phyloP scores from a whole-genome alignment of 2,113 vertebrate species.

The Heterocephalus glaber region DNA sequence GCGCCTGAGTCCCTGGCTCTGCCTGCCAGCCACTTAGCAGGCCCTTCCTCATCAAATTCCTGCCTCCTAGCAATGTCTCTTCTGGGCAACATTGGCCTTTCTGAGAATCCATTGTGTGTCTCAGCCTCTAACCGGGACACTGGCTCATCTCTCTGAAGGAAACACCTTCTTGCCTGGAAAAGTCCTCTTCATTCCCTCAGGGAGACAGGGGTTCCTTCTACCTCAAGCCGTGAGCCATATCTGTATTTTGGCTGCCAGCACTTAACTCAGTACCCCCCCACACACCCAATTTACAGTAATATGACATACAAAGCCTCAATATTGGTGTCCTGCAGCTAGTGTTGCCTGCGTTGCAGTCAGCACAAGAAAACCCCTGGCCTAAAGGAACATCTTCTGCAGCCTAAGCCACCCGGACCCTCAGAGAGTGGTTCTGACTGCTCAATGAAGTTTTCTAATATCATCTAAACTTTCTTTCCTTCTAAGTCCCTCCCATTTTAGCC shows the following conservation, averaged over 20 bases:
- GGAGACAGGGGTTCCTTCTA: not conserved
- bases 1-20: fast-evolving
- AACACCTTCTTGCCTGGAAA: not conserved
- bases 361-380: not conserved
- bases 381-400: fast-evolving
- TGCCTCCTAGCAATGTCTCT: not conserved
- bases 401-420: too few relatives aligned
- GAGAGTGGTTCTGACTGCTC: not conserved
- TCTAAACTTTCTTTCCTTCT: not conserved
- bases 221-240: too few relatives aligned
- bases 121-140: not conserved
- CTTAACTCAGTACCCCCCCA: not conserved
- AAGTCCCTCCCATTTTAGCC: not conserved
- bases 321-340: fast-evolving
- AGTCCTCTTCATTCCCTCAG: not conserved
- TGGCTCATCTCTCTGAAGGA: not conserved
- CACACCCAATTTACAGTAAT: not conserved
- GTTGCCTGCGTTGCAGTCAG: not conserved
- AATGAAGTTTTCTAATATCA: not conserved
- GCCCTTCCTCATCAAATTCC: not conserved
- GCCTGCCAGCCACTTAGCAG: not conserved
- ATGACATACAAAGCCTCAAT: not conserved
- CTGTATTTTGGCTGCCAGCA: not conserved
- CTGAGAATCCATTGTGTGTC: not conserved
- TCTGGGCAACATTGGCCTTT: not conserved